phyloP scores from a whole-genome alignment of 2,797 vertebrate genomes.

The Leucoraja ocellata region DNA sequence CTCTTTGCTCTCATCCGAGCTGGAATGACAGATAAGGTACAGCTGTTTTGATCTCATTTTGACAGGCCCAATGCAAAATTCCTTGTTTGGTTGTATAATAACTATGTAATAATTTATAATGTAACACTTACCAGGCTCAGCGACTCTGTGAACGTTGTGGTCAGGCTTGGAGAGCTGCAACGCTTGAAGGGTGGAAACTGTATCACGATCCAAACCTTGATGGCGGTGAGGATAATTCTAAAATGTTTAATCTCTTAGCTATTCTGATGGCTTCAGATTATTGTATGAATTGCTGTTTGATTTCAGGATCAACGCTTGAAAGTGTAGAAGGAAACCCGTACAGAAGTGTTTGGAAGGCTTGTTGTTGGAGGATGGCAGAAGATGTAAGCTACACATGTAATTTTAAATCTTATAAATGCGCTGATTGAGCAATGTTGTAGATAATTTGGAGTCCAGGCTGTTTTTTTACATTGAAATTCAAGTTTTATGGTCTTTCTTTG shows the following conservation, averaged over 20 bases:
- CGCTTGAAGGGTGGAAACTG: conserved; percentile 95
- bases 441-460: not conserved
- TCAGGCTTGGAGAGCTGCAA: conserved; percentile 95
- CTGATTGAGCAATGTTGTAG: not conserved
- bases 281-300: conserved; percentile 15
- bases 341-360: conserved; percentile 87
- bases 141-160: conserved; percentile 89
- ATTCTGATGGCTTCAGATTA: not conserved
- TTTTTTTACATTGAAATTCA: not conserved
- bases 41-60: not conserved
- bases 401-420: not conserved
- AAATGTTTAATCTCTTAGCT: conserved; percentile 32
- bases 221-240: conserved; percentile 61
- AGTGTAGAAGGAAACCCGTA: conserved; percentile 93
- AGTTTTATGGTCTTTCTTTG: not conserved
- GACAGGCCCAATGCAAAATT: not conserved
- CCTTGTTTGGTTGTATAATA: conserved; percentile 16
- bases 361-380: conserved; percentile 94
- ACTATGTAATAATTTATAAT: not conserved
- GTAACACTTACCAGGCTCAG: conserved; percentile 66
- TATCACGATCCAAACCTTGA: conserved; percentile 88
- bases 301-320: conserved; percentile 63
- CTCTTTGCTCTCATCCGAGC: conserved; percentile 88
- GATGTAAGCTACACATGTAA: conserved; percentile 63
- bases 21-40: conserved; percentile 91